These are phyloP conservation scores for Erebia epiphron DNA, from an alignment of 2,888 invertebrate genomes.

Conservation along the genomic window DNA sequence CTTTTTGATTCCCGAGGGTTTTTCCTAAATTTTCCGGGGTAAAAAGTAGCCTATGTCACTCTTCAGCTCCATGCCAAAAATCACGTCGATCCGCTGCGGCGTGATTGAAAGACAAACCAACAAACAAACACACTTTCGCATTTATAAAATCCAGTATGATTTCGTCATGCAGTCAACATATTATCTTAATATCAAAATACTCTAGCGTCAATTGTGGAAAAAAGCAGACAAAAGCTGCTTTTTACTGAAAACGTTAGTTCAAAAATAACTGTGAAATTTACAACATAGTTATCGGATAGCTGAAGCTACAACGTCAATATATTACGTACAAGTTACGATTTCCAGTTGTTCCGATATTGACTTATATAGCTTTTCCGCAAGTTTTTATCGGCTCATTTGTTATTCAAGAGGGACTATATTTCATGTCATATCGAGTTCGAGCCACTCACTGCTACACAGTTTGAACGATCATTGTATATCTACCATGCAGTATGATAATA, in stretches of 20 bases:
- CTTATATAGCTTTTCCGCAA: constrained; percentile 47
- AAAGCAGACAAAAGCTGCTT: too few species aligned
- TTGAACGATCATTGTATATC: constrained; percentile 25
- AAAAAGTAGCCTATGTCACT: too few species aligned
- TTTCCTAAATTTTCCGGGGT: too few species aligned
- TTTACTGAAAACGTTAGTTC: not conserved
- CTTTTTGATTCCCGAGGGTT: too few species aligned
- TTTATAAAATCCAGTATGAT: too few species aligned
- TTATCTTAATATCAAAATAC: too few species aligned
- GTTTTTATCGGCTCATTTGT: constrained; percentile 62
- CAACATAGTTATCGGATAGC: not conserved
- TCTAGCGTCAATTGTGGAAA: too few species aligned
- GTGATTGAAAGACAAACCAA: too few species aligned
- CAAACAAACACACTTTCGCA: too few species aligned
- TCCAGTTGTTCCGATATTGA: constrained; percentile 22
- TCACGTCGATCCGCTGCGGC: too few species aligned
- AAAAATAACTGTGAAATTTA: constrained; percentile 1
- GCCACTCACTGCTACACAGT: constrained; percentile 42
- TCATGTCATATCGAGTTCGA: constrained; percentile 54
- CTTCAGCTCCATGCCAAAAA: too few species aligned
- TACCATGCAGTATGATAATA: constrained; percentile 22
- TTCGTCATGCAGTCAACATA: too few species aligned
- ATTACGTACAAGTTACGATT: constrained; percentile 21
- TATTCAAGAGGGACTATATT: constrained; percentile 68
- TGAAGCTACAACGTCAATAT: constrained; percentile 5